These are phyloP conservation scores for Oenanthe oenanthe DNA, from an alignment of 2,113 vertebrate species.

Conservation along the genomic window DNA sequence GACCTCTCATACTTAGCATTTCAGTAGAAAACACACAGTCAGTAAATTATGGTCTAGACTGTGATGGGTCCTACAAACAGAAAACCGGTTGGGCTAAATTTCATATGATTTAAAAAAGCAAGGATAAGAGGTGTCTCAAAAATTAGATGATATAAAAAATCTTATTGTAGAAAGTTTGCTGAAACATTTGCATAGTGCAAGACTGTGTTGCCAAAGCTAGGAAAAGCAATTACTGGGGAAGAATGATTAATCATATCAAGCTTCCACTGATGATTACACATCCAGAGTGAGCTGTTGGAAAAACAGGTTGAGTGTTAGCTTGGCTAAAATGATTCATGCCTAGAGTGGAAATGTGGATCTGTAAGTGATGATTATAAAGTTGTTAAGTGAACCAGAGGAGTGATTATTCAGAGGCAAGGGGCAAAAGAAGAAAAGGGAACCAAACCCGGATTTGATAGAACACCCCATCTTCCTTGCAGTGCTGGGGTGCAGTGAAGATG, in stretches of 20 bases:
- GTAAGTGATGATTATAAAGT: not conserved
- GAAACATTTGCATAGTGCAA: not conserved
- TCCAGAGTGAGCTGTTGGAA: not conserved
- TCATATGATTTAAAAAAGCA: not conserved
- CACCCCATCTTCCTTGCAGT: rapidly evolving
- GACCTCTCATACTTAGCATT: not conserved
- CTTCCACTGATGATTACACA: not conserved
- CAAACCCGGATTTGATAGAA: not conserved
- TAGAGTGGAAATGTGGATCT: not conserved
- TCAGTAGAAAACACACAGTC: not conserved
- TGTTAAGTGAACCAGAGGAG: not conserved
- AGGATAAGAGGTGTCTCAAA: not conserved
- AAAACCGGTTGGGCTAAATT: not conserved
- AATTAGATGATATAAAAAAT: not conserved
- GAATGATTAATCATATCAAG: not conserved
- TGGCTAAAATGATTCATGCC: conserved; percentile 27
- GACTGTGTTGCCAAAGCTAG: not conserved
- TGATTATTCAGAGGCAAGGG: not conserved
- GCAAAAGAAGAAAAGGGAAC: not conserved
- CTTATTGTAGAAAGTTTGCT: not conserved
- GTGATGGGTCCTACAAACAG: not conserved
- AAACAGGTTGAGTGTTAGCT: not conserved
- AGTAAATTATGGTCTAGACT: not conserved
- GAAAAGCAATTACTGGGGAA: not conserved
- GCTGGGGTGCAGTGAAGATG: not conserved